A percentile compares a stretch with the other conserved stretches of the same genome.
phyloP scores from a whole-genome alignment of 2,113 vertebrate genomes.

The Proteles cristata region DNA sequence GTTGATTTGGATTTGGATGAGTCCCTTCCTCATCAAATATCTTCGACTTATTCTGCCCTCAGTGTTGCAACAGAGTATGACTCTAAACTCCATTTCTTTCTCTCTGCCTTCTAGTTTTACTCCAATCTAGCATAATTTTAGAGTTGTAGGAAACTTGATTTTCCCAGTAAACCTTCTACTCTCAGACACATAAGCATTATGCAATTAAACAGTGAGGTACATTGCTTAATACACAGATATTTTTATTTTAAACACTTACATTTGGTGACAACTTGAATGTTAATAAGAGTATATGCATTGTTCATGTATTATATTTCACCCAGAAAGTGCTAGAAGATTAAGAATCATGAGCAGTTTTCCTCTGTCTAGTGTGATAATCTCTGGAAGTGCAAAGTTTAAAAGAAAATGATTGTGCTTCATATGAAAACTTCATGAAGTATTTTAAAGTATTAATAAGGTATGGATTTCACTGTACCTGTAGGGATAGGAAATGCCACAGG shows the following conservation, averaged over 20 bases:
- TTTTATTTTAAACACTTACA: neutral
- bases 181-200: neutral
- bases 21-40: neutral
- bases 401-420: neutral
- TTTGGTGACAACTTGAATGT: neutral
- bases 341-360: neutral
- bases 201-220: neutral
- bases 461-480: neutral
- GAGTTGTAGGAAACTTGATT: neutral
- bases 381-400: neutral
- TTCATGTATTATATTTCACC: neutral
- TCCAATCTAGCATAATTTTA: neutral
- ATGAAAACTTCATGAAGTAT: neutral
- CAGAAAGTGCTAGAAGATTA: neutral
- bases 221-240: neutral
- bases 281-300: neutral
- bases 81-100: neutral
- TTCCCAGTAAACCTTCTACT: neutral
- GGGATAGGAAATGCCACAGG: neutral
- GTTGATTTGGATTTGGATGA: neutral
- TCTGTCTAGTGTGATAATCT: neutral
- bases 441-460: neutral
- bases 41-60: neutral
- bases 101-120: neutral
- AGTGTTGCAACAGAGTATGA: neutral